Evolutionary conservation across 1,140 invertebrate genomes (phyloP), one percentile per base, ranked within the genome.

Genomic region (Trissolcus basalis): DNA sequence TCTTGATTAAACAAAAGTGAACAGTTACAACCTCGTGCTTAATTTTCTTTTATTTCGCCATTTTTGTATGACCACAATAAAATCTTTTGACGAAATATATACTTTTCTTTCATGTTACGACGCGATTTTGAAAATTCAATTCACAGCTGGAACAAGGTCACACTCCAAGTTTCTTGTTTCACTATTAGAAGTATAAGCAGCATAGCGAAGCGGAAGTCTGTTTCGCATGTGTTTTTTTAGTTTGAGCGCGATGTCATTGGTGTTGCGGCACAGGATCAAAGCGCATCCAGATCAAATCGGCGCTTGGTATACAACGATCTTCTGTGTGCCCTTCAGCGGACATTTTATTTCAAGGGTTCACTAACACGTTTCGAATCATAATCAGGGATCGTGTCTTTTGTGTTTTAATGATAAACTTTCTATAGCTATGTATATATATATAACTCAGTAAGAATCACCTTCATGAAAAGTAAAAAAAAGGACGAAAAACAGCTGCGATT

Each of bases 261-360:
- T 79, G 72, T 75, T 75, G 77, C 80, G 68, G 79, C 74, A 44
- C 56, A 32, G 78, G 82, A 84, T 84, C 83, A 84, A 84, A 84
- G 82, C 80, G 68, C 59, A 74, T 75, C 77, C 79, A 73, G 80
- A 81, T 82, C 80, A 78, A 72, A 74, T 80, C 60, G 73, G 49
- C 47, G 73, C 73, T 75, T 55, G 45, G 65, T 76, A 33, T 39
- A 64, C 77, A 70, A 79, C 61, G 64, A 82, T 79, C 73, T 71
- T 78, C 64, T 56, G 78, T 78, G 79, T 83, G 77, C 75, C 83
- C 82, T 82, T 85, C 80, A 75, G 73, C 63, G 77, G 80, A 65
- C 61, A 43, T 80, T 83, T 85, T 81, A 81, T 82, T 82, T 77
- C 81, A 54, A 68, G 55, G 65, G 35, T 16, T 45, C 55, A 53